Evolutionary conservation across 2,797 vertebrate genomes (phyloP), one percentile per base, ranked within the genome.

Genomic region (Lutjanus campechanus): DNA sequence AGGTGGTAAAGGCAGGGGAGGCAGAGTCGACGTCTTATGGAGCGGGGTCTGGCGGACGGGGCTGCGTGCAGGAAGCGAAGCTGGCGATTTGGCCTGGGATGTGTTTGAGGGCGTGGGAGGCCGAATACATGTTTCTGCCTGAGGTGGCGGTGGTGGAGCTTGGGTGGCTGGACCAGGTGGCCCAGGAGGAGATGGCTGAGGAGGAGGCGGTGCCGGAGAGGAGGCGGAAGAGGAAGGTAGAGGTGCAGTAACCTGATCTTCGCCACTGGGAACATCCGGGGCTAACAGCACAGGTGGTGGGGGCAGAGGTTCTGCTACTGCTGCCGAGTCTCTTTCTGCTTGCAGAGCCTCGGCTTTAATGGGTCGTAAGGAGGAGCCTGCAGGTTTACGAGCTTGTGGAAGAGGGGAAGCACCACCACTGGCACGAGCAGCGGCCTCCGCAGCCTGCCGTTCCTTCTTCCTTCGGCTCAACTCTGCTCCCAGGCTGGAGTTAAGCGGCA

Each of bases 11-110:
- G 98, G 98, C 73, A 99, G 95, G 53, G 95, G 98, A 72, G 98
- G 98, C 91, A 99, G 93, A 1, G 98, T 99, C 61, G 97, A 99
- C 3, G 98, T 99, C 95, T 98, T 99, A 92, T 97, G 92, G 61
- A 97, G 94, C 15, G 96, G 82, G 0, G 90, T 88, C 76, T 82
- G 92, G 12, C 92, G 88, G 78, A 82, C 22, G 75, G 95, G 94
- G 77, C 95, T 96, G 36, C 90, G 92, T 1, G 89, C 22, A 4
- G 96, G 92, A 92, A 83, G 7, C 63, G 91, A 49, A 83, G 96
- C 90, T 20, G 96, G 94, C 81, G 92, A 94, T 94, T 96, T 94
- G 40, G 94, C 0, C 84, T 94, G 86, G 81, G 95, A 71, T 73
- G 88, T 41, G 85, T 93, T 25, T 19, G 86, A 53, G 63, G 72